Evolutionary conservation across 92 coral and sea anemone genomes (phyloP), one percentile per base, ranked within the genome.

Genomic region (Siderastrea siderea): DNA sequence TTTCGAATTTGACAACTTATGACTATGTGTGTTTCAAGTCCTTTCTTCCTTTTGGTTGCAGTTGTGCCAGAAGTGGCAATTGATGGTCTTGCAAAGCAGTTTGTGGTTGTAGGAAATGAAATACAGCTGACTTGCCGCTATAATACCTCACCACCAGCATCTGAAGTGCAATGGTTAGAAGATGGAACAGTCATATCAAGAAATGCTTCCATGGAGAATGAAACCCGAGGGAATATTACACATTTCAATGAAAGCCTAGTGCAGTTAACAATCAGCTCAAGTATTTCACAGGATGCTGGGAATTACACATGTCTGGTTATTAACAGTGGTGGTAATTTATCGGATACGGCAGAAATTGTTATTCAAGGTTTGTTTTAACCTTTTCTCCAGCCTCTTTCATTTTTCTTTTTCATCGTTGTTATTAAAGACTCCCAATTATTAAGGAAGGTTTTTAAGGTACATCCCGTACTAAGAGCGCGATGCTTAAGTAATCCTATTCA

Each of bases 281-380:
- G 83, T 26, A 81, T 68, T 8, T 53, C 70, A 48, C 46, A 65
- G 0, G 86, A 87, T 87, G 82, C 81, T 43, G 94, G 91, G 58
- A 58, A 52, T 58, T 91, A 91, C 69, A 82, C 68, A 4, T 91
- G 94, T 62, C 9, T 69, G 13, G 91, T 87, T 26, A 16, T n/a
- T 54, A 85, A 84, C 50, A 55, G 58, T 38, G 82, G 57, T 55
- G 90, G 78, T 62, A 84, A 89, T 52, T 77, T 57, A 55, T 77
- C 93, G 58, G 82, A 83, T 14, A 89, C 73, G 38, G 54, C 79
- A n/a, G 76, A 60, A 8, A 87, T 89, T 38, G 38, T 26, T 26
- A 26, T 26, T 26, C 87, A 69, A 78, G 89, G 93, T 89, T n/a
- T 68, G 89, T 74, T 49, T 47, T 73, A 13, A 38, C 38, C 38